phyloP scores from a whole-genome alignment of 2,888 invertebrate species.

The Nemotelus nigrinus region DNA sequence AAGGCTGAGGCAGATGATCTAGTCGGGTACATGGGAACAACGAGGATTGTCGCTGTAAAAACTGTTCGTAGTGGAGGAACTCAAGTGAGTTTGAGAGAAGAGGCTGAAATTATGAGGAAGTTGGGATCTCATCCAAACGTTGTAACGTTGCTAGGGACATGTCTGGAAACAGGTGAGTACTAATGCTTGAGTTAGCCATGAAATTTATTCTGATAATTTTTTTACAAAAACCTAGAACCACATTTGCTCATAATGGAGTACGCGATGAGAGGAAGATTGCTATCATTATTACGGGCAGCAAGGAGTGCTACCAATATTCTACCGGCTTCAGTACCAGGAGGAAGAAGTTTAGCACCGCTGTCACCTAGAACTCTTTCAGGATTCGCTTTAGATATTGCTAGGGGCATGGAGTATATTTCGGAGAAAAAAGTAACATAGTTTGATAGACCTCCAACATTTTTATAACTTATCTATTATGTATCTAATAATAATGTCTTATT shows the following conservation, averaged over 20 bases:
- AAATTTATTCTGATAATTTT: not conserved
- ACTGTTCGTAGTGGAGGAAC: slow-evolving; percentile 82
- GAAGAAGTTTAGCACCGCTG: slow-evolving; percentile 62
- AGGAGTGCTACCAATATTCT: slow-evolving; percentile 63
- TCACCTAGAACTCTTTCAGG: slow-evolving; percentile 76
- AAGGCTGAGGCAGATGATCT: slow-evolving; percentile 86
- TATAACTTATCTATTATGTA: slow-evolving; percentile 10
- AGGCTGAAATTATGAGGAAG: slow-evolving; percentile 85
- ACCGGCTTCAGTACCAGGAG: slow-evolving; percentile 66
- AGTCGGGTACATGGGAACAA: slow-evolving; percentile 78
- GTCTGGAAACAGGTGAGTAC: slow-evolving; percentile 78
- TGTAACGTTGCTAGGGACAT: slow-evolving; percentile 82
- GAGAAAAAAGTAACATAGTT: slow-evolving; percentile 74
- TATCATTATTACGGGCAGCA: slow-evolving; percentile 76
- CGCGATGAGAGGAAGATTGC: slow-evolving; percentile 83
- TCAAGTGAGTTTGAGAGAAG: slow-evolving; percentile 79
- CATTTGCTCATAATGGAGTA: slow-evolving; percentile 86
- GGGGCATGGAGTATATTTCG: slow-evolving; percentile 86
- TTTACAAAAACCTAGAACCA: slow-evolving; percentile 70
- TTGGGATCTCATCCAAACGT: slow-evolving; percentile 85
- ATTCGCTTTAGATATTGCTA: slow-evolving; percentile 83
- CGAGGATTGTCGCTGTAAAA: slow-evolving; percentile 85
- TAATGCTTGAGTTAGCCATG: no score
- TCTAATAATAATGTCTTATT: no score
- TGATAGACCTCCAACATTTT: not conserved